Conservation (phyloP, 2,797 vertebrate genomes). For the Sebastes miniatus region DNA sequence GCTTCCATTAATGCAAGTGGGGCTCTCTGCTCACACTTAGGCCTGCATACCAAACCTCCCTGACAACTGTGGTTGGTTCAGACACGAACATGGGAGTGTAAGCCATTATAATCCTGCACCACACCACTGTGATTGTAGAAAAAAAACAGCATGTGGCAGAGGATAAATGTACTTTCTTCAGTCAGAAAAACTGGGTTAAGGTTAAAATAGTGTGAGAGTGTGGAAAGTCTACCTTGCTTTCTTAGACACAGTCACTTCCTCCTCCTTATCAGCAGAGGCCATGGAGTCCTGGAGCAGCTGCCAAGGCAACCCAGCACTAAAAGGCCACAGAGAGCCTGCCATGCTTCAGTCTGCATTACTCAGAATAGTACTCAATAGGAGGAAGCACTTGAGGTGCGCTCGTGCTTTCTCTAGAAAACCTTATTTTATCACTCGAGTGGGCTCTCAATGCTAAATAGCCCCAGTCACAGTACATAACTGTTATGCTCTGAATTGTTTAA, state of each 20-base stretch:
- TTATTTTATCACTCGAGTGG: conserved; percentile 41
- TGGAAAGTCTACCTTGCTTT: conserved; percentile 53
- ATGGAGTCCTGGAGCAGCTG: conserved; percentile 63
- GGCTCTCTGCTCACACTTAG: conserved; percentile 32
- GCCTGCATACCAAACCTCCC: conserved; percentile 42
- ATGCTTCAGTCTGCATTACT: conserved; percentile 54
- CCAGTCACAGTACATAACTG: background rate
- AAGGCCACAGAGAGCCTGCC: conserved; percentile 52
- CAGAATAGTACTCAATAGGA: conserved; percentile 65
- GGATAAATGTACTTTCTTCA: conserved; percentile 21
- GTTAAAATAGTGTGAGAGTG: conserved; percentile 3
- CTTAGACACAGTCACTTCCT: conserved; percentile 63
- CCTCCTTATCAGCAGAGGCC: conserved; percentile 70
- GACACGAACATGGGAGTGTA: conserved; percentile 13
- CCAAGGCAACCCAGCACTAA: conserved; percentile 66
- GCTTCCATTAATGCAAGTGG: conserved; percentile 42
- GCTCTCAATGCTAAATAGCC: conserved; percentile 21
- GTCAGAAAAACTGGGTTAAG: conserved; percentile 4
- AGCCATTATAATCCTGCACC: conserved; percentile 47
- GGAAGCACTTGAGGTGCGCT: conserved; percentile 68
- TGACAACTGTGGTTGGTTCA: conserved; percentile 27
- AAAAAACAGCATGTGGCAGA: background rate
- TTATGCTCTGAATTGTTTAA: conserved; percentile 33
- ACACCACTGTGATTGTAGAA: conserved; percentile 9
- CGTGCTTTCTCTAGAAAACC: conserved; percentile 47